A percentile compares a stretch with the other conserved stretches of the same genome.
phyloP scores from a whole-genome alignment of 2,113 vertebrate genomes.

The Spilogale gracilis region DNA sequence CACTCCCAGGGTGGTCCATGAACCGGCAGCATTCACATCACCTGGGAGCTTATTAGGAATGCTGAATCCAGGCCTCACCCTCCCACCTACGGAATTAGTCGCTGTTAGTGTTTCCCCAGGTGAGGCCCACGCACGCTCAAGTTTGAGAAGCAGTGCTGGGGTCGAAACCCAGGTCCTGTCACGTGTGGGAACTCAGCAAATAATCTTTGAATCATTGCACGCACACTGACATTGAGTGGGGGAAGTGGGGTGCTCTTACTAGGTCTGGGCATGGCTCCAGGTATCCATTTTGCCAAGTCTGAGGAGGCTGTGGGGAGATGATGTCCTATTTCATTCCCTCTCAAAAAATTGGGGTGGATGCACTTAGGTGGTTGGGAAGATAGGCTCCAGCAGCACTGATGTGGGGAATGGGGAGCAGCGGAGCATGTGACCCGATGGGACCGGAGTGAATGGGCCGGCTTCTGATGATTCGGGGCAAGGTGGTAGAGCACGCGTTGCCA shows the following conservation, averaged over 20 bases:
- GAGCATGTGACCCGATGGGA: slow-evolving; percentile 59
- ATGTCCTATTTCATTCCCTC: slow-evolving; percentile 66
- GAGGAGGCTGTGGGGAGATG: slow-evolving; percentile 57
- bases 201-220: slow-evolving; percentile 31
- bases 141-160: slow-evolving; percentile 7
- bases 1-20: background rate
- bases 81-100: background rate
- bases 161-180: background rate
- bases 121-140: background rate
- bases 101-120: background rate
- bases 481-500: slow-evolving; percentile 65
- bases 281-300: slow-evolving; percentile 68
- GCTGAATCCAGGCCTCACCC: background rate
- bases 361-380: slow-evolving; percentile 60
- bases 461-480: slow-evolving; percentile 62
- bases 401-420: slow-evolving; percentile 53
- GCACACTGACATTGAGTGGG: slow-evolving; percentile 54
- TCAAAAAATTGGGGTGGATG: slow-evolving; percentile 12
- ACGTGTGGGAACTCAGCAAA: slow-evolving; percentile 15
- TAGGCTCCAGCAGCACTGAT: background rate
- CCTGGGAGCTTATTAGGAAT: slow-evolving; percentile 7
- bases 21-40: background rate
- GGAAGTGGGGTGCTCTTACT: slow-evolving; percentile 55
- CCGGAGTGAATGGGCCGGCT: slow-evolving; percentile 22
- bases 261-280: slow-evolving; percentile 69